Base-by-base conservation (phyloP, 2,888 invertebrate species). In the Heliconius cydno region DNA sequence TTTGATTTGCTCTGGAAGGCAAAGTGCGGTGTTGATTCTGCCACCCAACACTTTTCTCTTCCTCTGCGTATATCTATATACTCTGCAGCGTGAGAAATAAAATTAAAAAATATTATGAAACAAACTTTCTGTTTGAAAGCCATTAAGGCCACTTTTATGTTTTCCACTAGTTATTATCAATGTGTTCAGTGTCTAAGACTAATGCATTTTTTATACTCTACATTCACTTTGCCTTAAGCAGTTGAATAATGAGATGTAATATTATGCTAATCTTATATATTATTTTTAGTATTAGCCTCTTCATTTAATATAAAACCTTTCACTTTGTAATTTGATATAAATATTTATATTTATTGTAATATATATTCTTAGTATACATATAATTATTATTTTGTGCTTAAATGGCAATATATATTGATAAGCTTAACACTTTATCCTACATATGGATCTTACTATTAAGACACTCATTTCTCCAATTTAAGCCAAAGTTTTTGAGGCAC, bases 171-270 rank as follows among this genome's bases (percentile, higher is more conserved):
- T 60, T 60, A 60, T 60, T 60, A 57, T 73, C 13, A 22, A 34
- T 38, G 38, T 73, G 73, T 73, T 73, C 60, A 73, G 12, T 25
- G 60, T 73, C 73, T 73, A 60, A 73, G 60, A 73, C 73, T 73
- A 73, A 73, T 73, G 73, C 15, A 34, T n/a, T 73, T 73, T 60
- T 73, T 73, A 60, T 73, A 73, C 60, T 73, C 60, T 38, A 73
- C 73, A 73, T 73, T 73, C 73, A 60, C 60, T 15, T 60, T n/a
- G 13, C 60, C 34, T 25, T 38, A 38, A 57, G 15, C 34, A 60
- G 57, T 73, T 60, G 34, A 15, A 73, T 73, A 73, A 72, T 72
- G 30, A 72, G 57, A 57, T 57, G 72, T 57, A 72, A 60, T 73
- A 41, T n/a, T 68, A 34, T 57, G 72, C 57, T 57, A n/a, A n/a